Evolutionary conservation across 2,797 vertebrate species (phyloP), one percentile per base, ranked within the genome.

Genomic region (Gymnocypris eckloni): DNA sequence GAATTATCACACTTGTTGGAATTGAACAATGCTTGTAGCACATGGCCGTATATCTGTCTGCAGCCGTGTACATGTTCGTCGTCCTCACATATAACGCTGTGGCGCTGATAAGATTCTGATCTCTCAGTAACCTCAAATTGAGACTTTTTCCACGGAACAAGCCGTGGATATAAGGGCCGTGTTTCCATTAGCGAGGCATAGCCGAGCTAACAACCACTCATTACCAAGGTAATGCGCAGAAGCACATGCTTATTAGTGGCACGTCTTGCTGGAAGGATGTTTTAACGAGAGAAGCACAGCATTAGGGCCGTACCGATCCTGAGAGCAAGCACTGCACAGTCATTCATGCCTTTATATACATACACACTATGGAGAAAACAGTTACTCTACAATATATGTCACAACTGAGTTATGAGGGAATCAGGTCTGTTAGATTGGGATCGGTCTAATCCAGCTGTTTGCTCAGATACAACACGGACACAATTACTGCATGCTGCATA

Each of bases 241-340:
- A 88, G 82, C 88, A 90, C 90, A 75, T 8, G 92, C 91, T 92
- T 90, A 90, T 93, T 92, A 90, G 86, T 86, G 86, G 50, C 82
- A 82, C 72, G 86, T 88, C 90, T 90, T 48, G 39, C 83, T 71
- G 86, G 67, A 92, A 84, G 76, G 87, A 91, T 88, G 89, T 87
- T 88, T 89, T 89, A 92, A 94, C 87, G 87, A 91, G 91, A 82
- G 84, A 86, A 86, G 81, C 69, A 89, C 90, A 84, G 50, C 90
- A 91, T 93, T 91, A 92, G 88, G 89, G 81, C 25, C 87, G 50
- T 82, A 86, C 90, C 90, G 89, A 84, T 39, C 73, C 61, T 77
- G 82, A 67, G 48, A 56, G 61, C 48, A 22, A 2, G 3, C n/a
- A 70, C 11, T 3, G 43, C 13, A 37, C 12, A 54, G 1, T 39